Conservation (phyloP, 2,113 vertebrate species). For the Odontophorus gujanensis region DNA sequence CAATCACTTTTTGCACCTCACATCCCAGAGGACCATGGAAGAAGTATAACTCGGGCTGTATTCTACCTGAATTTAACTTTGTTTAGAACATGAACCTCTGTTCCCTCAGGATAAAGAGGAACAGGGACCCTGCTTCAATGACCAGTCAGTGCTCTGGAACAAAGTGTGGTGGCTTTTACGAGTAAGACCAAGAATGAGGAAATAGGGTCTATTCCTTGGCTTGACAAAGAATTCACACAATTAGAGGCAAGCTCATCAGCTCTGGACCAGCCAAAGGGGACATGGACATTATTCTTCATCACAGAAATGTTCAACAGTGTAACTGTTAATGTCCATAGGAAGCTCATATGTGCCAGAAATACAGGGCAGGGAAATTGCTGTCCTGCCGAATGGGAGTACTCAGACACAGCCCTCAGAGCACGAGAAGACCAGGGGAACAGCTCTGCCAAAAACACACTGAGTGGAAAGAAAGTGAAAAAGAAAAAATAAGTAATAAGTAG, state of each 20-base stretch:
- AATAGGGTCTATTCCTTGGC: background rate
- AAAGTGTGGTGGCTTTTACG: background rate
- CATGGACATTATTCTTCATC: conserved; percentile 17
- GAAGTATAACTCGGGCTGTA: background rate
- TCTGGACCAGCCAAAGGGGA: background rate
- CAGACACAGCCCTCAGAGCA: background rate
- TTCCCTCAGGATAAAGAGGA: background rate
- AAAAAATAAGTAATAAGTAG: background rate
- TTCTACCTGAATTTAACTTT: background rate
- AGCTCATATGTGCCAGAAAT: conserved; percentile 15
- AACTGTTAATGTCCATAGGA: conserved; percentile 30
- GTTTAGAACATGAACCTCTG: background rate
- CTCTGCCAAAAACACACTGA: background rate
- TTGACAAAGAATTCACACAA: background rate
- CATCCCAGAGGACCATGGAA: fast-evolving
- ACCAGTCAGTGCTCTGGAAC: background rate
- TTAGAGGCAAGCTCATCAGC: background rate
- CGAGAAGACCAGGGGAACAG: background rate
- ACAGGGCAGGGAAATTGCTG: conserved; percentile 41
- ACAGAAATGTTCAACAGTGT: conserved; percentile 7
- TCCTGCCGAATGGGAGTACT: background rate
- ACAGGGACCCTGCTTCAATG: background rate
- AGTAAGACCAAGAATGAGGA: background rate
- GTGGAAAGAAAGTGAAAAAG: background rate
- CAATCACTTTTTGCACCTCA: background rate